Percentiles rank a stretch among this genome's conserved stretches.
Conservation (phyloP, 1,140 invertebrate species). For the Scaptomyza montana region DNA sequence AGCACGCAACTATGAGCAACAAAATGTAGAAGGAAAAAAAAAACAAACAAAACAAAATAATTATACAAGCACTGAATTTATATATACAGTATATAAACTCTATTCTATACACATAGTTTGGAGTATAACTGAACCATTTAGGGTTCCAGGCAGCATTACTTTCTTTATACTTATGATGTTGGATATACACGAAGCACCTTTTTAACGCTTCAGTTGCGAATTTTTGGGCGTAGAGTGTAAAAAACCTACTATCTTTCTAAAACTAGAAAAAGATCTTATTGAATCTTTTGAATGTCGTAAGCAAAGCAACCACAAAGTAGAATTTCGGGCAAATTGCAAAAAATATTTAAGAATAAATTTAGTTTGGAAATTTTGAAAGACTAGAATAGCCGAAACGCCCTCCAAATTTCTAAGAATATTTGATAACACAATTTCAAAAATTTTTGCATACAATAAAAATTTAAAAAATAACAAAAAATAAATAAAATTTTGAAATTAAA, state of each 20-base stretch:
- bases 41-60: conserved; percentile 33
- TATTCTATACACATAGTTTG: conserved; percentile 54
- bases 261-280: background rate
- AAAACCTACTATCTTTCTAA: background rate
- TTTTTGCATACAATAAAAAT: conserved; percentile 32
- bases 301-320: background rate
- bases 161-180: conserved; percentile 61
- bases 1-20: conserved; percentile 55
- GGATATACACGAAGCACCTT: conserved; percentile 28
- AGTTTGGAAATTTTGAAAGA: conserved; percentile 45
- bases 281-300: no score
- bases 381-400: conserved; percentile 62
- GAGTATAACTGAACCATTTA: conserved; percentile 65
- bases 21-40: conserved; percentile 10
- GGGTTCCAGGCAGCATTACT: conserved; percentile 67
- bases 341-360: conserved; percentile 18
- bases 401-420: conserved; percentile 73
- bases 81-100: conserved; percentile 63
- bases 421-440: conserved; percentile 57
- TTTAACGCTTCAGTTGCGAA: conserved; percentile 16
- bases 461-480: conserved; percentile 9
- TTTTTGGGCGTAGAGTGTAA: background rate
- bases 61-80: conserved; percentile 79
- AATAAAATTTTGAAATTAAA: background rate
- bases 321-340: conserved; percentile 4